Base-by-base conservation (phyloP, 2,797 vertebrate genomes). In the Poeciliopsis presidionis region DNA sequence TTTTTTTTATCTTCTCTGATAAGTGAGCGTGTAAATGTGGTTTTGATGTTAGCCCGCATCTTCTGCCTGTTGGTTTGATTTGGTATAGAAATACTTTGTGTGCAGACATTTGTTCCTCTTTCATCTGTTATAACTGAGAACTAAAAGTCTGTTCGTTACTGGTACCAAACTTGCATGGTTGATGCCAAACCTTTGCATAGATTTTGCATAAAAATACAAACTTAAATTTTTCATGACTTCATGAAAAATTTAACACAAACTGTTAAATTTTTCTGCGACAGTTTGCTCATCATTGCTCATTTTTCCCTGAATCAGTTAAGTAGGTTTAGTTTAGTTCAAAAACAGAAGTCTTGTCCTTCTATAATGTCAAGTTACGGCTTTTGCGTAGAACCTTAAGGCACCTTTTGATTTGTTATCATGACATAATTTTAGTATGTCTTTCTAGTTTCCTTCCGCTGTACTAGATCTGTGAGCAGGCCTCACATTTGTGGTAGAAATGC, bases 1-100 rank as follows among this genome's bases (percentile, higher is more conserved):
- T 39, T 39, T 39, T 36, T 36, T 36, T 5, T 0, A 4, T 33
- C 80, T 75, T 76, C 51, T 71, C 25, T 69, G 4, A 67, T 53
- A 81, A 81, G 83, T 82, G 55, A 86, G 57, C 49, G 9, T 79
- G 53, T 80, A 84, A 84, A 88, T 70, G 86, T 80, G 72, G 78
- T 63, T 41, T 83, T 43, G 41, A 74, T 81, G 72, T 67, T 20
- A 65, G 49, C 3, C 61, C 78, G 80, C 22, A 33, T 78, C 79
- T 76, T 30, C 16, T 3, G 76, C 69, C 43, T 53, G 53, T 30
- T 61, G 51, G 41, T 11, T 80, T 57, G 6, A 49, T 25, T 33
- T 76, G 82, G 57, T n/a, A 16, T n/a, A 46, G n/a, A 45, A 41
- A 77, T 51, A 72, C 72, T 30, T 79, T 67, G 43, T 65, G 16